Conservation (phyloP, 37 sponge, comb jelly and placozoan species). For the Ephydatia muelleri region DNA sequence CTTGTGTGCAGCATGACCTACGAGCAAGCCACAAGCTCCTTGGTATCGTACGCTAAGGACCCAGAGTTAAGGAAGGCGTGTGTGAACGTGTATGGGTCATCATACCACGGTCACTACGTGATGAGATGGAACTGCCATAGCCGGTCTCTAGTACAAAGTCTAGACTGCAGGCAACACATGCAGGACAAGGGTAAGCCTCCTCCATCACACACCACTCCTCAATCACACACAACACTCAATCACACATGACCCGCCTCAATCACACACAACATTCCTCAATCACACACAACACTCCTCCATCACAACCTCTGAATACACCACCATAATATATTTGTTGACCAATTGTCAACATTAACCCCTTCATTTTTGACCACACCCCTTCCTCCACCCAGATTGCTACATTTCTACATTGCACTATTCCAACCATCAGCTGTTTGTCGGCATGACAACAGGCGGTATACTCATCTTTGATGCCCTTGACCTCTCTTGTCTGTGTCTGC, state of each 20-base stretch:
- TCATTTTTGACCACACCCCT: not conserved
- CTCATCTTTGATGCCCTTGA: constrained; percentile 40
- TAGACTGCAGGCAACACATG: constrained; percentile 31
- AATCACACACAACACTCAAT: constrained; percentile 5
- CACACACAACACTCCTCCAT: constrained; percentile 25
- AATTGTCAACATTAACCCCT: constrained; percentile 2
- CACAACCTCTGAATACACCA: constrained; percentile 8
- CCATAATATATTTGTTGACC: constrained; percentile 1
- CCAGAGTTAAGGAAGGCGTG: not conserved
- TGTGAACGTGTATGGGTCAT: constrained; percentile 58
- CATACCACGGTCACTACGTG: constrained; percentile 64
- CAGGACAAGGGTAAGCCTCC: not conserved
- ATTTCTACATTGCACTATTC: constrained; percentile 45
- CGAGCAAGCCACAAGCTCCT: constrained; percentile 1
- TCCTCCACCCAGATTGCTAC: constrained; percentile 12
- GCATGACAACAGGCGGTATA: constrained; percentile 51
- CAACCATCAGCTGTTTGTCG: constrained; percentile 34
- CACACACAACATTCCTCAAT: constrained; percentile 4
- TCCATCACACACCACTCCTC: not conserved
- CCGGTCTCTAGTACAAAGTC: constrained; percentile 17
- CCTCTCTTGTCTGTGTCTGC: constrained; percentile 21
- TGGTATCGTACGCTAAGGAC: not conserved
- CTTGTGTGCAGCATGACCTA: constrained; percentile 29
- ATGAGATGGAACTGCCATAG: constrained; percentile 48
- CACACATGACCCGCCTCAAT: constrained; percentile 2